These are phyloP conservation scores for Dreissena rostriformis DNA, from an alignment of 1,140 invertebrate species.

Conservation along the genomic window DNA sequence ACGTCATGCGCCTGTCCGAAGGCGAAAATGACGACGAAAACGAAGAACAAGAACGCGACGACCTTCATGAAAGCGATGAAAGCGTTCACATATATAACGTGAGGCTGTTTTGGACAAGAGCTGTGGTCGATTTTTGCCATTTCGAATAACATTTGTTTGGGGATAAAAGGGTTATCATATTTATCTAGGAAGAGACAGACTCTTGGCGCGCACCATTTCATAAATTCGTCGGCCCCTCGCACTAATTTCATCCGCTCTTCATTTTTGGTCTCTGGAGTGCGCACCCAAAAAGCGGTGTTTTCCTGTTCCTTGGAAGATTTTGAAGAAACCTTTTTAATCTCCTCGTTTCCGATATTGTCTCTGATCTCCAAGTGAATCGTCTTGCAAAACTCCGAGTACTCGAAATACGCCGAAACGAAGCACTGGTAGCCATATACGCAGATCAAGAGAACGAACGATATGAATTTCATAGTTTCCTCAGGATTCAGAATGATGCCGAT, in stretches of 20 bases:
- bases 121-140: conserved; percentile 19
- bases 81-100: conserved; percentile 25
- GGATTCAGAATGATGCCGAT: conserved; percentile 39
- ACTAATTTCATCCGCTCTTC: conserved; percentile 17
- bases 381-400: conserved; percentile 14
- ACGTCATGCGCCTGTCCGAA: conserved; percentile 40
- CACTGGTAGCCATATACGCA: conserved; percentile 21
- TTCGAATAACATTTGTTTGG: conserved; percentile 13
- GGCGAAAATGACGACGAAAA: conserved; percentile 38
- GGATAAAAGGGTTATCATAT: conserved; percentile 35
- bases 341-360: conserved; percentile 12
- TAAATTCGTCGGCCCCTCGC: conserved; percentile 2
- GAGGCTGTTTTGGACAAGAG: conserved; percentile 17
- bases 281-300: conserved; percentile 29
- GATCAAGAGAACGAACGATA: conserved; percentile 15
- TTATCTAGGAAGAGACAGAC: conserved; percentile 23
- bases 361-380: conserved; percentile 16
- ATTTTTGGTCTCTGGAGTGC: not conserved
- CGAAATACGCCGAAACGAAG: conserved; percentile 8
- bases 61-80: conserved; percentile 16
- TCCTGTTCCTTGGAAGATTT: conserved; percentile 22
- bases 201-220: conserved; percentile 24
- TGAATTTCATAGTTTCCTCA: conserved; percentile 36
- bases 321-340: not conserved
- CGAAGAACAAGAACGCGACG: conserved; percentile 24